phyloP scores from a whole-genome alignment of 2,113 vertebrate genomes.

The Apaloderma vittatum region DNA sequence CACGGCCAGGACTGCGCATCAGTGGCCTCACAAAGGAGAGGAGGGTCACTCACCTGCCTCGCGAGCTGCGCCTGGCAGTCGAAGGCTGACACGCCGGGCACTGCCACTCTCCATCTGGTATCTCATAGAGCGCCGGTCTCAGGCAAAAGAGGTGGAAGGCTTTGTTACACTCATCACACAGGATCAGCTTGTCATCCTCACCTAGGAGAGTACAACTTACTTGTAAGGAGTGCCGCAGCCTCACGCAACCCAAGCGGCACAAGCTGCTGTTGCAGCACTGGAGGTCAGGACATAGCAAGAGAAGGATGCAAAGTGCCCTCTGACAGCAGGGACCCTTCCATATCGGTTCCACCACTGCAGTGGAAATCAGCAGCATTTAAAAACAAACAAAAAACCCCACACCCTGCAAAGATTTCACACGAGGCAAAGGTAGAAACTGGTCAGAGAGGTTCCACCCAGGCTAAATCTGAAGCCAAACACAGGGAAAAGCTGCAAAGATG shows the following conservation, averaged over 20 bases:
- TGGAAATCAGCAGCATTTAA: background rate
- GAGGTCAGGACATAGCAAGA: background rate
- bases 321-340: background rate
- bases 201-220: constrained; percentile 73
- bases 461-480: background rate
- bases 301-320: background rate
- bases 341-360: background rate
- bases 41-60: constrained; percentile 85
- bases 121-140: constrained; percentile 91
- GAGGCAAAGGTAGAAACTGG: background rate
- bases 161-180: constrained; percentile 98
- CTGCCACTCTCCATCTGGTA: constrained; percentile 93
- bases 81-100: constrained; percentile 96
- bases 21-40: background rate
- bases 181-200: constrained; percentile 96
- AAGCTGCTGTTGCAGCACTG: constrained; percentile 19
- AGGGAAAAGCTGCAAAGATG: background rate
- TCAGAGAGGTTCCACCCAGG: background rate
- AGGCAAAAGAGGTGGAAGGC: constrained; percentile 98
- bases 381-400: background rate
- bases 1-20: fast-evolving
- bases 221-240: background rate
- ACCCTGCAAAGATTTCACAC: background rate
- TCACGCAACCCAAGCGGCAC: background rate
- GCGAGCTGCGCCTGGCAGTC: constrained; percentile 87